phyloP scores from a whole-genome alignment of 2,888 invertebrate genomes.

The Hydraecia micacea region DNA sequence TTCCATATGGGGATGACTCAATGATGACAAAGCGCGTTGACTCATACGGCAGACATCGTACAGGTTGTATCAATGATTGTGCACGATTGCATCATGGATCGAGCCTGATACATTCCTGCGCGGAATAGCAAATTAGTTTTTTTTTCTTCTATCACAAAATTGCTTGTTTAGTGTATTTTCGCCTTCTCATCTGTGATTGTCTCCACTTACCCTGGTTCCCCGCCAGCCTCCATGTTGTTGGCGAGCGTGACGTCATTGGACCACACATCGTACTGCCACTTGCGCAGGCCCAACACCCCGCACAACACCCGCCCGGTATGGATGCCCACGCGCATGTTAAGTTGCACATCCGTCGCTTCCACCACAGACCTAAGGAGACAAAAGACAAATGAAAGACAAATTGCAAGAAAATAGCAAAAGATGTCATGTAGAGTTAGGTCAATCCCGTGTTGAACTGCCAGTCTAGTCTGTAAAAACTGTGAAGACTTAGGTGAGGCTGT shows the following conservation, averaged over 20 bases:
- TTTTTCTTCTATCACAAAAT: not conserved
- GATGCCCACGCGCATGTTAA: slow-evolving; percentile 98
- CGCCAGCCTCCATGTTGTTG: slow-evolving; percentile 97
- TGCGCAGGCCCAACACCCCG: slow-evolving; percentile 96
- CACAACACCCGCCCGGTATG: slow-evolving; percentile 97
- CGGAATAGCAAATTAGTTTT: not conserved
- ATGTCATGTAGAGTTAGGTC: not conserved
- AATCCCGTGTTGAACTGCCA: not conserved
- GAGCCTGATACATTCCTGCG: not conserved
- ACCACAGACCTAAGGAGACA: slow-evolving; percentile 92
- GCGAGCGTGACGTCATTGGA: slow-evolving; percentile 97
- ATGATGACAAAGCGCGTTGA: slow-evolving; percentile 12
- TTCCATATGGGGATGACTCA: slow-evolving; percentile 9
- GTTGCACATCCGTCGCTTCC: slow-evolving; percentile 97
- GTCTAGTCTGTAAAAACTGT: not conserved
- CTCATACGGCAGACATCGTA: slow-evolving; percentile 23
- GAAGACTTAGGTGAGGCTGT: not conserved
- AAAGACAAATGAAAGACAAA: not conserved
- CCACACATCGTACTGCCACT: slow-evolving; percentile 99
- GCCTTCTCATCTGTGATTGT: not conserved
- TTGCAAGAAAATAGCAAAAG: not conserved
- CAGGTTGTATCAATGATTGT: slow-evolving; percentile 18
- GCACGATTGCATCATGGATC: not conserved
- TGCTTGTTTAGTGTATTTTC: not conserved
- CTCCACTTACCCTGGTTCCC: slow-evolving; percentile 94